Conservation (phyloP, 2,113 vertebrate genomes). For the Crocuta crocuta region DNA sequence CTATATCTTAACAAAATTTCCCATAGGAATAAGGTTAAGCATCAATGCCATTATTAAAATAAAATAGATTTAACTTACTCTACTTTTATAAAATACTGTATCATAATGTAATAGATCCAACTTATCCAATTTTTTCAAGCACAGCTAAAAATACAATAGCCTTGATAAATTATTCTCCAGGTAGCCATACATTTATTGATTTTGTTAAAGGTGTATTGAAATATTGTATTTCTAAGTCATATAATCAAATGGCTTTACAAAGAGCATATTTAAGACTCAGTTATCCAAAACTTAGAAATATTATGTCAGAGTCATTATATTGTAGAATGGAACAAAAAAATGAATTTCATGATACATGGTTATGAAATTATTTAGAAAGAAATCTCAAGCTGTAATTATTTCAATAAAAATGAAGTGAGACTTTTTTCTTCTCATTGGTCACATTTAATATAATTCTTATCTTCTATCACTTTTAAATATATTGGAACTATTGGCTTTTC, state of each 20-base stretch:
- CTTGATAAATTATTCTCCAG: constrained; percentile 80
- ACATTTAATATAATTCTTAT: neutral
- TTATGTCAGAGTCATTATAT: neutral
- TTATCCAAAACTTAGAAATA: constrained; percentile 62
- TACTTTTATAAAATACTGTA: constrained; percentile 70
- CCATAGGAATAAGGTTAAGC: constrained; percentile 65
- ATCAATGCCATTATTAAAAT: constrained; percentile 78
- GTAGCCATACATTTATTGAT: constrained; percentile 79
- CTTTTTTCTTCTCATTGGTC: neutral
- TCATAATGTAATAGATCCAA: constrained; percentile 74
- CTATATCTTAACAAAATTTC: constrained; percentile 52
- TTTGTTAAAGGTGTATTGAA: constrained; percentile 67
- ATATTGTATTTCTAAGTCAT: constrained; percentile 71
- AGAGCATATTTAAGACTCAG: constrained; percentile 41
- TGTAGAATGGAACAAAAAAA: neutral
- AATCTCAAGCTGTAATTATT: neutral
- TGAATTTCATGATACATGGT: neutral
- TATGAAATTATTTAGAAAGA: neutral
- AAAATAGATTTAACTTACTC: constrained; percentile 78
- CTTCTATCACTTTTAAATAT: neutral
- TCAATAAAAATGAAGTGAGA: neutral
- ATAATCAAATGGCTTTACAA: constrained; percentile 65
- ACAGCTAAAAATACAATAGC: constrained; percentile 77
- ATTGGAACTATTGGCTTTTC: neutral
- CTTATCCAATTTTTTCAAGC: constrained; percentile 73